phyloP scores from a whole-genome alignment of 2,888 invertebrate species.

The Agrotis puta region DNA sequence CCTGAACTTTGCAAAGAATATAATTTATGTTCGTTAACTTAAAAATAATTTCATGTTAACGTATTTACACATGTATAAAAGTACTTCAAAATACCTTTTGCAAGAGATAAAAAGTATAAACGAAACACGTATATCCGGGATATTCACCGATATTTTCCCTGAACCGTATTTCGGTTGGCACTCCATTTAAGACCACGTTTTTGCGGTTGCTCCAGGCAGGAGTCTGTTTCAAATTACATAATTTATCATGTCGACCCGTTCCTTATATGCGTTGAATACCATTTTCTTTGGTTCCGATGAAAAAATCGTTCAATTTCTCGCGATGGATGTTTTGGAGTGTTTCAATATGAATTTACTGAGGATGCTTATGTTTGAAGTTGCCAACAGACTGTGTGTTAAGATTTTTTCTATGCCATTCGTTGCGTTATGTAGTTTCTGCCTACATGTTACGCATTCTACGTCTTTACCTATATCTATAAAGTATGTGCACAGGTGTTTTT shows the following conservation, averaged over 20 bases:
- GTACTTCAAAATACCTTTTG: constrained; percentile 1
- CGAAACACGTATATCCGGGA: constrained; percentile 35
- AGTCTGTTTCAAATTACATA: constrained; percentile 81
- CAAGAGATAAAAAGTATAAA: constrained; percentile 26
- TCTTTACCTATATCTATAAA: not conserved
- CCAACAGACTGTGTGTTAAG: not conserved
- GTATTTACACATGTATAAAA: not conserved
- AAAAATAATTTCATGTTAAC: too few relatives aligned
- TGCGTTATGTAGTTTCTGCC: too few relatives aligned
- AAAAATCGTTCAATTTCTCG: constrained; percentile 61
- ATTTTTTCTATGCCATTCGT: not conserved
- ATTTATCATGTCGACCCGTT: constrained; percentile 80
- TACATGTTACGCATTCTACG: too few relatives aligned
- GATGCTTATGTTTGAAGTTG: constrained; percentile 17
- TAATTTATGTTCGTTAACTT: too few relatives aligned
- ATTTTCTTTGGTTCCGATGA: constrained; percentile 68
- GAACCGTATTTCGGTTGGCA: constrained; percentile 42
- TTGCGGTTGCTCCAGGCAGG: constrained; percentile 59
- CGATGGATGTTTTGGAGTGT: constrained; percentile 61
- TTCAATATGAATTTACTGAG: constrained; percentile 69
- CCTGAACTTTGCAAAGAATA: too few relatives aligned
- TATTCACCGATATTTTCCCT: constrained; percentile 49
- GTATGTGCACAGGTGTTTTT: not conserved
- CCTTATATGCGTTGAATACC: constrained; percentile 75
- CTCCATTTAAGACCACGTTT: constrained; percentile 62